Evolutionary conservation across 2,113 vertebrate species (phyloP).

Genomic region (Otolemur garnettii): DNA sequence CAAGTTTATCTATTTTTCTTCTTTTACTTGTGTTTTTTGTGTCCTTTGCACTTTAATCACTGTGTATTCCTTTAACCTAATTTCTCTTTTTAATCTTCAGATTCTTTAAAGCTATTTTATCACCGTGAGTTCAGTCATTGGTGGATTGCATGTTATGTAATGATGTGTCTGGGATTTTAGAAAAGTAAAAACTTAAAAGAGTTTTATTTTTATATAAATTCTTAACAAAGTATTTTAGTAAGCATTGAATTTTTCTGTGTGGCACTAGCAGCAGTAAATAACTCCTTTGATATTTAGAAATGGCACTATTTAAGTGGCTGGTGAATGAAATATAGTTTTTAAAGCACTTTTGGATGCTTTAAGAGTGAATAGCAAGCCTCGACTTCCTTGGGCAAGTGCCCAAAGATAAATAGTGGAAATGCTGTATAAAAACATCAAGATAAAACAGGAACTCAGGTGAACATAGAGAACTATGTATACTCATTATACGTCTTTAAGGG

Average conservation of each 20-base stretch:
- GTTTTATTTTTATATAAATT: background rate
- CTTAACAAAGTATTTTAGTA: background rate
- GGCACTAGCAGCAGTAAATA: background rate
- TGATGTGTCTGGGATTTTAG: background rate
- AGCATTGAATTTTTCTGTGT: background rate
- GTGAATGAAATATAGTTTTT: background rate
- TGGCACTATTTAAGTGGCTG: background rate
- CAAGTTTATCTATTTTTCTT: background rate
- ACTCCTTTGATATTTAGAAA: conserved; percentile 29
- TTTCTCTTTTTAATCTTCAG: conserved; percentile 31
- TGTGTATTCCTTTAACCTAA: background rate
- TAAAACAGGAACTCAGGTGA: conserved; percentile 26
- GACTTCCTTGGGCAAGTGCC: background rate
- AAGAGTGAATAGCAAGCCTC: background rate
- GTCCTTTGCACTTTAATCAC: background rate
- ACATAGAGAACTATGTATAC: background rate
- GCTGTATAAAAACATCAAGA: background rate
- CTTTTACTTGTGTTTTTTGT: background rate
- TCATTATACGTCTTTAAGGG: background rate
- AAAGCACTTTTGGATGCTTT: background rate
- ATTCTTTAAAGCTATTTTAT: background rate
- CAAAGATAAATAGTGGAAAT: background rate
- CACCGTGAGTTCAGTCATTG: background rate
- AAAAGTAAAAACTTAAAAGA: background rate
- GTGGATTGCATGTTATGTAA: background rate